Evolutionary conservation across 2,888 invertebrate species (phyloP).

Genomic region (Lochmaea crataegi): DNA sequence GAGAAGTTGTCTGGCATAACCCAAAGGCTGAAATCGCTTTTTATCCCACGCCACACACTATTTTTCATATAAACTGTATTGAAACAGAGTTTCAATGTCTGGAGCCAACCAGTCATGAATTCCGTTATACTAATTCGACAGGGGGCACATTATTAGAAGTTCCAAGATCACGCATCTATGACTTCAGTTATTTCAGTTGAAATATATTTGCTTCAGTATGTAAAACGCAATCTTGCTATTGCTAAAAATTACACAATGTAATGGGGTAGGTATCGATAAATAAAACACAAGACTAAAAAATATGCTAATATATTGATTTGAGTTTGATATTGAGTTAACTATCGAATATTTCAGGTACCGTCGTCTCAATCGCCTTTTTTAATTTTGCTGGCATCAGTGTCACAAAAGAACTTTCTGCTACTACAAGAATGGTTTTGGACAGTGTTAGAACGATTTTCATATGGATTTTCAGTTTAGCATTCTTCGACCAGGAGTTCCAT

Average conservation of each 20-base stretch:
- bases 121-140: too few species aligned
- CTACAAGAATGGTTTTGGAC: constrained; percentile 59
- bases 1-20: too few species aligned
- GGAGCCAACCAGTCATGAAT: too few species aligned
- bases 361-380: constrained; percentile 91
- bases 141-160: too few species aligned
- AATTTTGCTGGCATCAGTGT: constrained; percentile 71
- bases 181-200: not conserved
- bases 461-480: constrained; percentile 82
- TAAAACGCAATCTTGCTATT: not conserved
- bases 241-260: not conserved
- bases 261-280: not conserved
- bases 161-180: too few species aligned
- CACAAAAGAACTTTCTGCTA: constrained; percentile 93
- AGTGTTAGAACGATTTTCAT: constrained; percentile 82
- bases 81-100: too few species aligned
- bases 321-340: constrained; percentile 11
- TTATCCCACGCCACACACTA: too few species aligned
- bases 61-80: too few species aligned
- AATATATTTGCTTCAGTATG: not conserved
- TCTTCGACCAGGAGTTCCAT: constrained; percentile 85
- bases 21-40: too few species aligned
- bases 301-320: not conserved
- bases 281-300: constrained; percentile 1
- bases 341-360: constrained; percentile 71